A percentile compares a stretch with the other conserved stretches of the same genome.
Conservation (phyloP, 2,888 invertebrate species). For the Cheilosia soror region DNA sequence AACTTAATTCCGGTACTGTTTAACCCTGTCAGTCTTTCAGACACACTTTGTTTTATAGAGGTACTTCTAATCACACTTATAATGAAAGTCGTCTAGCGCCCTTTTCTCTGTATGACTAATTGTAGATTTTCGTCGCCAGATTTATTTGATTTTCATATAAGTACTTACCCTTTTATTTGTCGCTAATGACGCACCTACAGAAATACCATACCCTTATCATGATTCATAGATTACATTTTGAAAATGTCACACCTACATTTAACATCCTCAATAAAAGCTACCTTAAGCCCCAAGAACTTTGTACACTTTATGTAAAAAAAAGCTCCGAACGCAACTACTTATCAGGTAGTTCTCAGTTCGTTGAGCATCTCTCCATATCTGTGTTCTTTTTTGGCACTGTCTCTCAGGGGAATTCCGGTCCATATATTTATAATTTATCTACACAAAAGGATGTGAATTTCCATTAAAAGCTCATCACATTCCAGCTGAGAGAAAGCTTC, state of each 20-base stretch:
- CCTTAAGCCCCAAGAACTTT: neutral
- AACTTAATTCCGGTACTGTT: too few species aligned
- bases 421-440: slow-evolving; percentile 5
- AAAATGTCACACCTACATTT: neutral
- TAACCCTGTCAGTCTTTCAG: too few species aligned
- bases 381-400: neutral
- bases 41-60: too few species aligned
- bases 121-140: neutral
- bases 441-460: slow-evolving; percentile 12
- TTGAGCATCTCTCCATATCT: slow-evolving; percentile 21
- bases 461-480: slow-evolving; percentile 8
- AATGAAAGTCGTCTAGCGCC: neutral
- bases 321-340: slow-evolving; percentile 12
- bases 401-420: neutral
- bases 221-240: slow-evolving; percentile 10
- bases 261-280: neutral
- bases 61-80: neutral
- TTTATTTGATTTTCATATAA: slow-evolving; percentile 9
- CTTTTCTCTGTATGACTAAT: neutral
- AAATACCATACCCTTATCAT: neutral
- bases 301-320: neutral
- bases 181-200: slow-evolving; percentile 11
- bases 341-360: slow-evolving; percentile 46
- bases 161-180: neutral
- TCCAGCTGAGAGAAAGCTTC: slow-evolving; percentile 12